These are phyloP conservation scores for Eleginops maclovinus DNA, from an alignment of 2,113 vertebrate species.

Conservation along the genomic window DNA sequence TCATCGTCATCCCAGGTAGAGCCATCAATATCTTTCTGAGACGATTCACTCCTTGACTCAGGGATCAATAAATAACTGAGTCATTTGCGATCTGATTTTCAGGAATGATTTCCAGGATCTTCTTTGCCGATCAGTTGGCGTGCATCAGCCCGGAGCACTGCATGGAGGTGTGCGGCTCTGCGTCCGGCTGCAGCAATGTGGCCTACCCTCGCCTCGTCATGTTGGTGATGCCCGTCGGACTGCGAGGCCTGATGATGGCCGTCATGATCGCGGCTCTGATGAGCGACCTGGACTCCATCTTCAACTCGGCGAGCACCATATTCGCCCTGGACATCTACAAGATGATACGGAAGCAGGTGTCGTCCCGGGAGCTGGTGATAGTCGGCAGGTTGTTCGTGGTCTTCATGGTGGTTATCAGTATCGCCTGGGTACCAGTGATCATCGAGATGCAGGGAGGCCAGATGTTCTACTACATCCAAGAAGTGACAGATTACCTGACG, in stretches of 20 bases:
- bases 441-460: conserved; percentile 97
- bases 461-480: conserved; percentile 98
- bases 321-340: conserved; percentile 98
- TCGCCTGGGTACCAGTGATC: conserved; percentile 96
- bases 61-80: neutral
- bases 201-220: conserved; percentile 95
- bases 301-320: conserved; percentile 97
- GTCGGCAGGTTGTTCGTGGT: conserved; percentile 94
- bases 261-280: conserved; percentile 98
- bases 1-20: conserved; percentile 89
- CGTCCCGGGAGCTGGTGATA: conserved; percentile 90
- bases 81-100: conserved; percentile 39
- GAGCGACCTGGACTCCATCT: conserved; percentile 97
- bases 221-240: conserved; percentile 91
- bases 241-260: conserved; percentile 96
- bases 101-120: conserved; percentile 95
- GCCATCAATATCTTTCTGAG: neutral
- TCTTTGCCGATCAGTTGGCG: conserved; percentile 91
- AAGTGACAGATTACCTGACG: conserved; percentile 92
- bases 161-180: conserved; percentile 90
- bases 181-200: conserved; percentile 93
- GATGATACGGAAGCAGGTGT: conserved; percentile 86
- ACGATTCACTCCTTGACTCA: neutral
- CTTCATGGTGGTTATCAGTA: conserved; percentile 93
- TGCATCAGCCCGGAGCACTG: conserved; percentile 96